A percentile compares a stretch with the other conserved stretches of the same genome.
phyloP scores from a whole-genome alignment of 1,140 invertebrate species.

The Solen grandis region DNA sequence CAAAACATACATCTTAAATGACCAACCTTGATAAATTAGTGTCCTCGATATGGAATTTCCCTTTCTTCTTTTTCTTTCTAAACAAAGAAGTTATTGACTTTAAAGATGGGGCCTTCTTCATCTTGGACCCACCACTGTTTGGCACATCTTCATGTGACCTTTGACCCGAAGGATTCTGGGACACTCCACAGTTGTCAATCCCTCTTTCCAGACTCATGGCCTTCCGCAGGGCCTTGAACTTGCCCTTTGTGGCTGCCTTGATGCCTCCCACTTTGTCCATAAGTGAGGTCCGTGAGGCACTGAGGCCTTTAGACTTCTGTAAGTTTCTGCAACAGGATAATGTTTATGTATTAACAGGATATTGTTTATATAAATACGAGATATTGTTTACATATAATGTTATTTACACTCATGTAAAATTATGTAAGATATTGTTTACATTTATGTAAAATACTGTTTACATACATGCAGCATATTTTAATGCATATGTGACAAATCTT shows the following conservation, averaged over 20 bases:
- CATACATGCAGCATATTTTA: too few species aligned
- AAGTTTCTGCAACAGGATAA: slow-evolving; percentile 47
- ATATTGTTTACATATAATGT: too few species aligned
- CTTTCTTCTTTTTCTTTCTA: slow-evolving; percentile 56
- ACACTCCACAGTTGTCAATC: slow-evolving; percentile 18
- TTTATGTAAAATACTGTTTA: too few species aligned
- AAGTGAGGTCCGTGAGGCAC: slow-evolving; percentile 60
- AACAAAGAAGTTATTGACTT: slow-evolving; percentile 61
- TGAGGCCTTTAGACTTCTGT: slow-evolving; percentile 46
- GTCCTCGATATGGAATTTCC: slow-evolving; percentile 35
- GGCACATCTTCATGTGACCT: slow-evolving; percentile 11
- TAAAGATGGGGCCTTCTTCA: slow-evolving; percentile 61
- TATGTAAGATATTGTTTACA: too few species aligned
- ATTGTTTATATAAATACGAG: too few species aligned
- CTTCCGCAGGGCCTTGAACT: background rate
- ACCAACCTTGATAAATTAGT: too few species aligned
- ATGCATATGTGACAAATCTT: too few species aligned
- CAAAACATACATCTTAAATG: too few species aligned
- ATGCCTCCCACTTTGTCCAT: slow-evolving; percentile 36
- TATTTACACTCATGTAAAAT: too few species aligned
- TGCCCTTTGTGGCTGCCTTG: background rate
- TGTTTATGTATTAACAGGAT: too few species aligned
- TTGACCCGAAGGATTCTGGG: background rate
- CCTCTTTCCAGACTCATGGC: slow-evolving; percentile 64
- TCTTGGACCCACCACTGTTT: slow-evolving; percentile 12